Evolutionary conservation across 2,888 invertebrate species (phyloP).

Genomic region (Ryuthela nishihirai): DNA sequence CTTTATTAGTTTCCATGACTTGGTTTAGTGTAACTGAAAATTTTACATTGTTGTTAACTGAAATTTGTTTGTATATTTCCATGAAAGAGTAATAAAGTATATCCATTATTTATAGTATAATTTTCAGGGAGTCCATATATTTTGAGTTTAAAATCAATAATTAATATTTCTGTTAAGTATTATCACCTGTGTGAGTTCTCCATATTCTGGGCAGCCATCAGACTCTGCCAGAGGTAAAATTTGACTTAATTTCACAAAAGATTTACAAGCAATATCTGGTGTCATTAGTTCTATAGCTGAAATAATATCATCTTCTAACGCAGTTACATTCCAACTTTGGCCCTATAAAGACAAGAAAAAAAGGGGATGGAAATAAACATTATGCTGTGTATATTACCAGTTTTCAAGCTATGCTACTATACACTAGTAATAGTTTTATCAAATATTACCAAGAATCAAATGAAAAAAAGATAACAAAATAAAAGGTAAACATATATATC

Average conservation of each 20-base stretch:
- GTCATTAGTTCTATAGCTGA: conserved; percentile 73
- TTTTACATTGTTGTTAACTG: no score
- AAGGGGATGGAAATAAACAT: not conserved
- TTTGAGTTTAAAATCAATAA: not conserved
- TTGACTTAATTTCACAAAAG: conserved; percentile 58
- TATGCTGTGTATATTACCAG: not conserved
- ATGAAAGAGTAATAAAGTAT: not conserved
- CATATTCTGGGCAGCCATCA: conserved; percentile 20
- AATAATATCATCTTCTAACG: conserved; percentile 73
- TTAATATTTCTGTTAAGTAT: not conserved
- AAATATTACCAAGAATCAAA: no score
- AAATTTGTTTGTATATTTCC: no score
- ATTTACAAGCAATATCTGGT: conserved; percentile 76
- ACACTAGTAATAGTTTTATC: no score
- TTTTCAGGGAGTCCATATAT: not conserved
- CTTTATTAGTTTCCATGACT: no score
- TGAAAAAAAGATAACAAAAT: no score
- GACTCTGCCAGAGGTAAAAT: conserved; percentile 27
- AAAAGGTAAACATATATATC: no score
- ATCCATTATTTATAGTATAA: not conserved
- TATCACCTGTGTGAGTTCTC: conserved; percentile 31
- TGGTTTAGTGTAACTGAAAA: no score
- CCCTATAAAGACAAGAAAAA: conserved; percentile 51
- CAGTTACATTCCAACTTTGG: conserved; percentile 67
- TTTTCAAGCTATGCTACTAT: no score